Evolutionary conservation across 2,888 invertebrate species (phyloP).

Genomic region (Netelia inedita): DNA sequence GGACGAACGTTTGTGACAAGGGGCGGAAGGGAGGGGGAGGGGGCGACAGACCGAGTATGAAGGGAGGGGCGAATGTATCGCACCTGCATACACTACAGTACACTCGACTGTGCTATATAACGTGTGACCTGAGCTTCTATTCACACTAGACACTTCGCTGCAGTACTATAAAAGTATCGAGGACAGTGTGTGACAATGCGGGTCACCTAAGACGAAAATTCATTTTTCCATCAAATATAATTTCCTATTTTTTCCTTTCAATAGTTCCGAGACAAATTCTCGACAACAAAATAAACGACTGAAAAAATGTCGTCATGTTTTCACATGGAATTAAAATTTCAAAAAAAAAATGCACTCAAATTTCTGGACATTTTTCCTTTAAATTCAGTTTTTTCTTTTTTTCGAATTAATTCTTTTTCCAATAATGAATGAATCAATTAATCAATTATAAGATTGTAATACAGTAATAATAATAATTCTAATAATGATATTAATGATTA

Average conservation of each 20-base stretch:
- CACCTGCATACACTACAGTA: slow-evolving; percentile 60
- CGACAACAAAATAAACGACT: too few species aligned
- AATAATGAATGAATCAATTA: too few species aligned
- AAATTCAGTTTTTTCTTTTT: too few species aligned
- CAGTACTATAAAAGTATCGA: slow-evolving; percentile 9
- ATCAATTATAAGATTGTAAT: too few species aligned
- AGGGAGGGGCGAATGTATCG: slow-evolving; percentile 47
- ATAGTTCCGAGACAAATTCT: too few species aligned
- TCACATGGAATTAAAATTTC: too few species aligned
- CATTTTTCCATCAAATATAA: not conserved
- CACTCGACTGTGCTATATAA: slow-evolving; percentile 47
- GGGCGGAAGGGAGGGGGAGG: slow-evolving; percentile 10
- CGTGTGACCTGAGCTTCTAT: slow-evolving; percentile 45
- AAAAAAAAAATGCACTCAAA: too few species aligned
- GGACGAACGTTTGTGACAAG: slow-evolving; percentile 38
- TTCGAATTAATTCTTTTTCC: too few species aligned
- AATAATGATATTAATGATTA: too few species aligned
- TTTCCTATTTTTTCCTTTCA: slow-evolving; percentile 5
- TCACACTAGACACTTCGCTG: slow-evolving; percentile 22
- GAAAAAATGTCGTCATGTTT: too few species aligned
- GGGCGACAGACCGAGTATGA: not conserved
- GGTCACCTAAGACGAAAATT: not conserved
- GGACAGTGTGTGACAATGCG: not conserved
- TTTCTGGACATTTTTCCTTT: too few species aligned
- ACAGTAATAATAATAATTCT: too few species aligned